These are phyloP conservation scores for Pantala flavescens DNA, from an alignment of 1,140 invertebrate species.

Conservation along the genomic window DNA sequence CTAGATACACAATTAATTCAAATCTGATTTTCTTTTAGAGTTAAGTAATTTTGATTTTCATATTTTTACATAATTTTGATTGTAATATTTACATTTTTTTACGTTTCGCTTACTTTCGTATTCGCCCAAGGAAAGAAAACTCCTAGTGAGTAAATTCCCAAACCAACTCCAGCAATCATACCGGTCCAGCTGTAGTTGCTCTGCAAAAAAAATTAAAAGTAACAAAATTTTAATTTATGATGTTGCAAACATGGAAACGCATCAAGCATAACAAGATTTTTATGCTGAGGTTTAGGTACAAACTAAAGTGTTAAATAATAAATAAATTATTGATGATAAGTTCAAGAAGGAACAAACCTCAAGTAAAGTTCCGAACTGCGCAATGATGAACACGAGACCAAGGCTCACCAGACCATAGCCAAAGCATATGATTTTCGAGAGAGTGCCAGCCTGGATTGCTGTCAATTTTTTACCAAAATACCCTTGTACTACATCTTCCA, in stretches of 20 bases:
- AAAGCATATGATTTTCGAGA: constrained; percentile 59
- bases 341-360: constrained; percentile 35
- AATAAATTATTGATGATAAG: neutral
- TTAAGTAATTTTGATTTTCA: constrained; percentile 53
- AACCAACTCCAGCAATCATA: constrained; percentile 72
- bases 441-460: constrained; percentile 47
- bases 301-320: neutral
- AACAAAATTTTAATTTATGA: neutral
- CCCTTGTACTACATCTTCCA: constrained; percentile 17
- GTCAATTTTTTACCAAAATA: constrained; percentile 48
- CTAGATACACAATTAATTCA: constrained; percentile 57
- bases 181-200: constrained; percentile 34
- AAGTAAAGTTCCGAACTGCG: constrained; percentile 39
- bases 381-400: constrained; percentile 26
- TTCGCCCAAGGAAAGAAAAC: constrained; percentile 83
- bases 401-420: constrained; percentile 43
- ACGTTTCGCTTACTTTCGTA: constrained; percentile 44
- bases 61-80: constrained; percentile 36
- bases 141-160: constrained; percentile 76
- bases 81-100: neutral
- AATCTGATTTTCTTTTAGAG: constrained; percentile 48
- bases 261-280: neutral
- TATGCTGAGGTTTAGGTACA: neutral
- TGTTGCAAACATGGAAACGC: neutral
- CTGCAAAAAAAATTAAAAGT: neutral